Conservation (phyloP, 23 tunicate genomes). For the Ciona savignyi region DNA sequence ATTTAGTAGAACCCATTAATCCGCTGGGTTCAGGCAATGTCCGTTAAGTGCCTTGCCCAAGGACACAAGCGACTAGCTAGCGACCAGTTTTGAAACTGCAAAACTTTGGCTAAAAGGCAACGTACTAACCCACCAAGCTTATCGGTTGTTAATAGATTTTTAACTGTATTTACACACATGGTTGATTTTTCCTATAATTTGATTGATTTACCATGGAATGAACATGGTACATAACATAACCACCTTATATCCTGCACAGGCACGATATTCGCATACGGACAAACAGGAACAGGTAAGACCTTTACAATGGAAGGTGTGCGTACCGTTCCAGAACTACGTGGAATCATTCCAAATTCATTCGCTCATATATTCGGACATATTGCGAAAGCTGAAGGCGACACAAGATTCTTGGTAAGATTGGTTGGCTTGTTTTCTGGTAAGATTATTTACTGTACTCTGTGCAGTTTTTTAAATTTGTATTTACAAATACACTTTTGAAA, state of each 20-base stretch:
- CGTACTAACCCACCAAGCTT: no score
- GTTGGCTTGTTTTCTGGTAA: not conserved
- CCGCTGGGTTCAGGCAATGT: no score
- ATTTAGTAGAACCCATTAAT: no score
- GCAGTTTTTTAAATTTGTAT: not conserved
- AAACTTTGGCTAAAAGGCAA: no score
- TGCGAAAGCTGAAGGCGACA: constrained; percentile 86
- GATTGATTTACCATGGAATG: no score
- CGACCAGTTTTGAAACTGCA: no score
- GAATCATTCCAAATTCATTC: constrained; percentile 97
- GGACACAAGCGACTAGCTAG: no score
- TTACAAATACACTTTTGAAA: not conserved
- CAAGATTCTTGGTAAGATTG: constrained; percentile 50
- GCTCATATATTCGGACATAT: constrained; percentile 97
- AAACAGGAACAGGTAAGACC: constrained; percentile 98
- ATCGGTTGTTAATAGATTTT: no score
- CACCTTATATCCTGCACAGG: constrained; percentile 13
- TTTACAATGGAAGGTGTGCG: constrained; percentile 98
- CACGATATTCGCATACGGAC: constrained; percentile 98
- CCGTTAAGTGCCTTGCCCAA: no score
- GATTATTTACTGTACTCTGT: not conserved
- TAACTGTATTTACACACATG: no score
- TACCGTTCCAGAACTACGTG: constrained; percentile 73
- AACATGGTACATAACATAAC: not conserved
- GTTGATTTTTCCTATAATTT: no score